Conservation (phyloP, 2,888 invertebrate species). For the Leistus spinibarbis region DNA sequence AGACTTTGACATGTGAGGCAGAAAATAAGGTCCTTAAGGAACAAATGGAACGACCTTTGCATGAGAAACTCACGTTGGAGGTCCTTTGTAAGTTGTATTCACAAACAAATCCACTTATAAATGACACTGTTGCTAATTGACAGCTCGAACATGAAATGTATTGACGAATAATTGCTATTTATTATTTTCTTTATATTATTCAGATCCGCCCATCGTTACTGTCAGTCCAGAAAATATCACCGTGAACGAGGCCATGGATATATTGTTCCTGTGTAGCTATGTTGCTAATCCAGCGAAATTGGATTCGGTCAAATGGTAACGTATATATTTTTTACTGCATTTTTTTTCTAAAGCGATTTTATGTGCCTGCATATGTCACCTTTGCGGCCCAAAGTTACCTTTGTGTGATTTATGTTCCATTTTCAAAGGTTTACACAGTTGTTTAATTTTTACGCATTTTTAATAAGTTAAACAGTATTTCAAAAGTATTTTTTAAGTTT, state of each 20-base stretch:
- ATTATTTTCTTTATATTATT: slow-evolving; percentile 45
- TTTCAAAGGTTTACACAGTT: no score
- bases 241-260: slow-evolving; percentile 75
- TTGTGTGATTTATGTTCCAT: no score
- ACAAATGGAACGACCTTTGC: slow-evolving; percentile 76
- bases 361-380: not conserved
- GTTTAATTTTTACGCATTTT: no score
- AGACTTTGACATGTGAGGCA: slow-evolving; percentile 79
- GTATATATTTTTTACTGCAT: slow-evolving; percentile 35
- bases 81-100: slow-evolving; percentile 79
- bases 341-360: not conserved
- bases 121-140: not conserved
- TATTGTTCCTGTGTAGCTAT: slow-evolving; percentile 77
- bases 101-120: not conserved
- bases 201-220: slow-evolving; percentile 85
- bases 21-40: slow-evolving; percentile 79
- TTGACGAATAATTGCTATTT: not conserved
- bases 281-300: slow-evolving; percentile 86
- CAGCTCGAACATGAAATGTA: not conserved
- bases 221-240: slow-evolving; percentile 77
- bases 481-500: no score
- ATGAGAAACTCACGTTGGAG: slow-evolving; percentile 73
- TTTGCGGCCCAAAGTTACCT: no score
- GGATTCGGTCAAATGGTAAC: slow-evolving; percentile 78
- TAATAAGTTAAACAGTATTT: no score